A percentile compares a stretch with the other conserved stretches of the same genome.
Conservation (phyloP, 2,797 vertebrate genomes). For the Furcifer pardalis region DNA sequence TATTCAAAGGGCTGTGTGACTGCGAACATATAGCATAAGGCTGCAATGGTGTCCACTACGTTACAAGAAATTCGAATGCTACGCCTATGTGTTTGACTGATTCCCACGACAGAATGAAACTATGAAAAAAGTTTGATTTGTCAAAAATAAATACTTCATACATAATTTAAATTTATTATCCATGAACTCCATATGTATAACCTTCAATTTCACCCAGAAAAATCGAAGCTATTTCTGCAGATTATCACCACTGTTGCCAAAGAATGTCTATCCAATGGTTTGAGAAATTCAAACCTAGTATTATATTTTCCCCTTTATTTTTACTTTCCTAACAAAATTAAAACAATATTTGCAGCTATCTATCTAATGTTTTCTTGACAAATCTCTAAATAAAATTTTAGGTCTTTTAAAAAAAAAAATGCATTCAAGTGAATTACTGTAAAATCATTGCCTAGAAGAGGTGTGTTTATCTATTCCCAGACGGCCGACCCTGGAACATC, state of each 20-base stretch:
- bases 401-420: background rate
- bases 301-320: conserved; percentile 5
- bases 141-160: background rate
- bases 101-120: background rate
- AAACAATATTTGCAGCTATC: background rate
- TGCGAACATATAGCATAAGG: background rate
- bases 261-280: conserved; percentile 20
- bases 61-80: background rate
- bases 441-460: background rate
- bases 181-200: background rate
- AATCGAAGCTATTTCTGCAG: no score
- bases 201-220: background rate
- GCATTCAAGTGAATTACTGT: background rate
- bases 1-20: background rate
- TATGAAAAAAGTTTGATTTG: background rate
- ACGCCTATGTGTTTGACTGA: background rate
- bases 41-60: background rate
- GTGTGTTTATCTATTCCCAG: background rate
- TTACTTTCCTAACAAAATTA: background rate
- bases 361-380: background rate
- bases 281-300: conserved; percentile 3
- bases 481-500: no score
- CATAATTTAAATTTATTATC: background rate
- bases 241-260: background rate
- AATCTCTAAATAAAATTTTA: background rate